These are phyloP conservation scores for Halocynthia aurantium DNA, from an alignment of 23 tunicate species.

Conservation along the genomic window DNA sequence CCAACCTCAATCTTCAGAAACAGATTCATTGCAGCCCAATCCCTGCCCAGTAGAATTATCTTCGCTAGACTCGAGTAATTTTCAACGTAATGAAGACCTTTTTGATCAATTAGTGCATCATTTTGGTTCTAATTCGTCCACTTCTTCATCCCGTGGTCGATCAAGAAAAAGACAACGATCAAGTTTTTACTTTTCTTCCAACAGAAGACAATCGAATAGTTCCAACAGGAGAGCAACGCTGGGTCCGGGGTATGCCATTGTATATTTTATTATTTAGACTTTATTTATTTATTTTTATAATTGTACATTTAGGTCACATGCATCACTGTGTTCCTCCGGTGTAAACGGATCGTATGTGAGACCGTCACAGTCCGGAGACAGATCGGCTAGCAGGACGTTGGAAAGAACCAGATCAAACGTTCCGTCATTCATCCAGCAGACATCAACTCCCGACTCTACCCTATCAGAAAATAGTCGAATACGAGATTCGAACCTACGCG, in stretches of 20 bases:
- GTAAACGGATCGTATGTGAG: too few species aligned
- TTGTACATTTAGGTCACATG: too few species aligned
- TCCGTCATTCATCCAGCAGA: background rate
- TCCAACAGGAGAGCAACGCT: background rate
- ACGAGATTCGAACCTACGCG: background rate
- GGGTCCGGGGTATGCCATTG: background rate
- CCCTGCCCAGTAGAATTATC: too few species aligned
- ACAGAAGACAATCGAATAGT: background rate
- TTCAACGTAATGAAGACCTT: background rate
- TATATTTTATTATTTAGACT: background rate
- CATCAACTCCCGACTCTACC: slow-evolving; percentile 4
- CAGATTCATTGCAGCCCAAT: too few species aligned
- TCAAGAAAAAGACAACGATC: background rate
- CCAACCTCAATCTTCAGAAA: too few species aligned
- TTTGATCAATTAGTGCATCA: background rate
- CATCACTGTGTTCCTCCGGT: too few species aligned
- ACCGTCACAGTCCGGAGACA: too few species aligned
- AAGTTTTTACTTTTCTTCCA: background rate
- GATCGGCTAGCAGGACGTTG: too few species aligned
- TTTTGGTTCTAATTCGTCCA: background rate
- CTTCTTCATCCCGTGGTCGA: background rate
- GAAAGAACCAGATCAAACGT: too few species aligned
- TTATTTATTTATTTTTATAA: background rate
- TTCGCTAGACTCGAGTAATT: too few species aligned
- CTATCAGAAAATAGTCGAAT: background rate